phyloP scores from a whole-genome alignment of 2,113 vertebrate species.

The Ageneiosus marmoratus region DNA sequence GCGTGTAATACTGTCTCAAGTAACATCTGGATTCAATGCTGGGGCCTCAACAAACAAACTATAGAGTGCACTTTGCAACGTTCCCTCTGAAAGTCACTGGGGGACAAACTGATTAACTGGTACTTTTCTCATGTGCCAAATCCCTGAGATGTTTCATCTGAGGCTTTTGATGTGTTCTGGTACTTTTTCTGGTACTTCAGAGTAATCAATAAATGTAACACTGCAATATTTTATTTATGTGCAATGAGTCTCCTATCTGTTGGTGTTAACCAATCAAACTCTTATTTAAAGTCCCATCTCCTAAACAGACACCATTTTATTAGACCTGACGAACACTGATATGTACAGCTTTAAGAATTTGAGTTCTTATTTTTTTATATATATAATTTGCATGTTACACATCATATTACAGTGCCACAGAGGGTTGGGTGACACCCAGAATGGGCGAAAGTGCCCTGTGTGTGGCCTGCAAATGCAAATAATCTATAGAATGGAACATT shows the following conservation, averaged over 20 bases:
- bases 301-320: neutral
- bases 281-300: neutral
- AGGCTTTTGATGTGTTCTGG: neutral
- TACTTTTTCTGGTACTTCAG: no score
- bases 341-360: neutral
- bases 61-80: no score
- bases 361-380: neutral
- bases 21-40: no score
- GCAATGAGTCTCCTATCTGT: neutral
- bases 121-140: conserved; percentile 13
- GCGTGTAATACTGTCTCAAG: no score
- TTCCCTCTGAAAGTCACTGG: no score
- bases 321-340: no score
- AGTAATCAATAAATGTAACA: neutral
- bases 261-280: neutral
- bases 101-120: no score
- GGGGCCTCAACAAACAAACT: no score
- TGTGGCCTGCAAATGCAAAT: neutral
- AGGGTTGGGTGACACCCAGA: neutral
- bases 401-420: neutral
- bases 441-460: neutral
- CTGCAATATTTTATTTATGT: neutral
- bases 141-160: neutral
- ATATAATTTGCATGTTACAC: neutral
- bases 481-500: neutral